Conservation (phyloP, 1,140 invertebrate genomes). For the Amyelois transitella region DNA sequence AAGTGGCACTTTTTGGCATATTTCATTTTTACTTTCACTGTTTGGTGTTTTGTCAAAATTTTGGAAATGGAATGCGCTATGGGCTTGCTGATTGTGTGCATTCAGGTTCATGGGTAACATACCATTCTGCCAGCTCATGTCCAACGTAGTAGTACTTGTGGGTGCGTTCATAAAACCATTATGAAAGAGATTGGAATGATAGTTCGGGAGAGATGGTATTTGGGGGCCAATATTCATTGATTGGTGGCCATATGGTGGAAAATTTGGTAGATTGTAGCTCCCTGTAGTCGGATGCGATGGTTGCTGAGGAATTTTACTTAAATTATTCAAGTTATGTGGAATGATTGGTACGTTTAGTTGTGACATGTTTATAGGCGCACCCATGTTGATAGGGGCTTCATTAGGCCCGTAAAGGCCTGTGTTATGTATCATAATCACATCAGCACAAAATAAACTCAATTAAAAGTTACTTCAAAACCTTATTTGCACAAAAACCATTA, state of each 20-base stretch:
- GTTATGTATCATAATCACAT: constrained; percentile 58
- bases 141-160: constrained; percentile 22
- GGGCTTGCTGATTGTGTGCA: constrained; percentile 27
- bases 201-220: constrained; percentile 40
- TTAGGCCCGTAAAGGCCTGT: constrained; percentile 50
- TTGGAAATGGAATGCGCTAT: constrained; percentile 22
- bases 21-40: constrained; percentile 15
- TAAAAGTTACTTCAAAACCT: constrained; percentile 25
- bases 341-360: constrained; percentile 36
- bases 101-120: constrained; percentile 54
- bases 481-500: constrained; percentile 29
- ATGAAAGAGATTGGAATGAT: constrained; percentile 35
- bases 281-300: constrained; percentile 21
- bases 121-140: constrained; percentile 37
- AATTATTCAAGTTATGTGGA: constrained; percentile 45
- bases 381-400: constrained; percentile 46
- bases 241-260: constrained; percentile 30
- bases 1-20: constrained; percentile 22
- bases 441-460: constrained; percentile 19
- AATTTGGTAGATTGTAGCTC: constrained; percentile 39
- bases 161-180: constrained; percentile 30
- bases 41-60: constrained; percentile 18
- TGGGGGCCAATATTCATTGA: constrained; percentile 32
- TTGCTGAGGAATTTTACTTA: constrained; percentile 44
- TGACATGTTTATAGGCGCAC: constrained; percentile 42